These are phyloP conservation scores for Heliothis peltigera DNA, from an alignment of 2,888 invertebrate species.

Conservation along the genomic window DNA sequence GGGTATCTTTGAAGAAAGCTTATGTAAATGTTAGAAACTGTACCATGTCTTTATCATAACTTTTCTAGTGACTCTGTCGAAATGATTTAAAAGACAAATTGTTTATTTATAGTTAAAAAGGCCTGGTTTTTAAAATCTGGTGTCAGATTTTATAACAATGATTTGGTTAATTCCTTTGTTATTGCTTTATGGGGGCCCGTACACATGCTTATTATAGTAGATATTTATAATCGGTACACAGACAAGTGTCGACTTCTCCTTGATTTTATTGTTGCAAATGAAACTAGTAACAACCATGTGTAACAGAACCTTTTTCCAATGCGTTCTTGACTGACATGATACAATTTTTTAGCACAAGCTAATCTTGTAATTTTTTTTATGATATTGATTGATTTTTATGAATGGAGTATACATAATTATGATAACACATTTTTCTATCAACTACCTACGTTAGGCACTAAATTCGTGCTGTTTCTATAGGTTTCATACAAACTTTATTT, in stretches of 20 bases:
- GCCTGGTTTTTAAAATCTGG: not conserved
- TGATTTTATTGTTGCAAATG: not conserved
- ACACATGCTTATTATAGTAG: not conserved
- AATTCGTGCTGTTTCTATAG: slow-evolving; percentile 32
- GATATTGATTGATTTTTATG: not conserved
- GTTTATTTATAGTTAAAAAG: not conserved
- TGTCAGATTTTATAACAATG: not conserved
- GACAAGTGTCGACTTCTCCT: not conserved
- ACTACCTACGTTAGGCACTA: slow-evolving; percentile 24
- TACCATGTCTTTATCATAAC: no score
- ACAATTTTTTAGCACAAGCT: no score
- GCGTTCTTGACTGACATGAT: not conserved
- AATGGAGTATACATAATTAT: slow-evolving; percentile 10
- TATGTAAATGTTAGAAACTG: no score
- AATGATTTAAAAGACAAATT: no score
- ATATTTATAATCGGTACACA: not conserved
- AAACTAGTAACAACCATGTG: slow-evolving; percentile 1
- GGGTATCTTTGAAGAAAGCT: no score
- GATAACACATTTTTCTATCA: slow-evolving; percentile 31
- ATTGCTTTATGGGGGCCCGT: not conserved
- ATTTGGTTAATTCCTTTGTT: not conserved
- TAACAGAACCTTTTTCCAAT: not conserved
- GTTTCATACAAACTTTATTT: not conserved
- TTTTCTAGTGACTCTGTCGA: no score
- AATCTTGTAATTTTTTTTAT: no score